Evolutionary conservation across 2,797 vertebrate species (phyloP).

Genomic region (Enteromius fasciolatus): DNA sequence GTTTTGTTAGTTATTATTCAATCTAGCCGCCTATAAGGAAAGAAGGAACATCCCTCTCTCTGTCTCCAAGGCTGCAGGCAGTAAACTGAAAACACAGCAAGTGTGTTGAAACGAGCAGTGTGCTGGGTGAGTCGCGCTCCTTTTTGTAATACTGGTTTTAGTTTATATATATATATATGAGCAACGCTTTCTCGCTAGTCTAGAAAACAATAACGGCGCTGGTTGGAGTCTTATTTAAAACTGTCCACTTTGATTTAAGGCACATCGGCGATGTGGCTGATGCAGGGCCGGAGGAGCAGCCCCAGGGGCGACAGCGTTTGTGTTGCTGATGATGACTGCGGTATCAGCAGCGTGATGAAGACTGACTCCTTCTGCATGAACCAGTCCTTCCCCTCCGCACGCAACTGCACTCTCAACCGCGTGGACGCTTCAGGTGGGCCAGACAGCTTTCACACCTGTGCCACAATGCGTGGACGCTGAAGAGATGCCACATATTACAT

Average conservation of each 20-base stretch:
- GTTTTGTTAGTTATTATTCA: background rate
- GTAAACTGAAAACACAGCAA: conserved; percentile 20
- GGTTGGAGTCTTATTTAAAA: background rate
- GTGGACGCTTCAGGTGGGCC: conserved; percentile 72
- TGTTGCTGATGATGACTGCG: conserved; percentile 51
- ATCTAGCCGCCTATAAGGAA: background rate
- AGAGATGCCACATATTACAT: background rate
- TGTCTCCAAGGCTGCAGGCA: conserved; percentile 26
- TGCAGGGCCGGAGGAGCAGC: conserved; percentile 37
- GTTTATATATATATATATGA: background rate
- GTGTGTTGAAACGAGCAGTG: background rate
- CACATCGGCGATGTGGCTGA: conserved; percentile 66
- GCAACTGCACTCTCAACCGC: conserved; percentile 69
- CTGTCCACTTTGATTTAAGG: background rate
- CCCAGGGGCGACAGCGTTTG: conserved; percentile 65
- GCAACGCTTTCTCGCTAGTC: background rate
- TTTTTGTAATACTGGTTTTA: background rate
- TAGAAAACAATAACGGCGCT: background rate
- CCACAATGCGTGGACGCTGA: background rate
- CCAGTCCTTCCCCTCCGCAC: conserved; percentile 73
- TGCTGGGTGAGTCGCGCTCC: conserved; percentile 12
- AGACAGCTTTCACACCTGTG: background rate
- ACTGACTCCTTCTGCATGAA: conserved; percentile 69
- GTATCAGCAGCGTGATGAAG: conserved; percentile 47
- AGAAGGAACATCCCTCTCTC: background rate